Percentiles rank a stretch among this genome's conserved stretches.
These are phyloP conservation scores for Cephus nigrinus DNA, from an alignment of 2,888 invertebrate species.

Conservation along the genomic window DNA sequence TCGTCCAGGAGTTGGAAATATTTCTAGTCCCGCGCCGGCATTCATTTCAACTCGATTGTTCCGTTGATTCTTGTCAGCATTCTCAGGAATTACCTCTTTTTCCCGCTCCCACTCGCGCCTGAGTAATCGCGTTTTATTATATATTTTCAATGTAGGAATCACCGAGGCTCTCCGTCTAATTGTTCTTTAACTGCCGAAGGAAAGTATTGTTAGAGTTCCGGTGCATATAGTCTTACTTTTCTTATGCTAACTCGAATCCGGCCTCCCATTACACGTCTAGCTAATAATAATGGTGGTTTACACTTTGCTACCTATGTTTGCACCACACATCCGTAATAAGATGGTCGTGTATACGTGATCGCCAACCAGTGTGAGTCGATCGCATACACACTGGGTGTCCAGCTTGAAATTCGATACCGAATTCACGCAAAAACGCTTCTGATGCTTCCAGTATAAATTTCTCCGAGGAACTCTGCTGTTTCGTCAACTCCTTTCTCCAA, in stretches of 20 bases:
- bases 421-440: no score
- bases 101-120: no score
- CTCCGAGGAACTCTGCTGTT: no score
- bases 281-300: conserved; percentile 57
- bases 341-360: conserved; percentile 38
- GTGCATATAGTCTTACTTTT: conserved; percentile 33
- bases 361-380: conserved; percentile 36
- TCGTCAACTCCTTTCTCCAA: no score
- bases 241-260: conserved; percentile 26
- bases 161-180: conserved; percentile 35
- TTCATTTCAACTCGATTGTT: no score
- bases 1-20: no score
- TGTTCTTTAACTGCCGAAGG: conserved; percentile 31
- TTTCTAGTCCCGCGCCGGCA: no score
- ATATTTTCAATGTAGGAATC: conserved; percentile 15
- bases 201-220: conserved; percentile 37
- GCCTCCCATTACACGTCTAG: conserved; percentile 44
- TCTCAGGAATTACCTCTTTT: no score
- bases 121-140: no score
- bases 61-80: no score
- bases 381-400: conserved; percentile 44
- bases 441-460: no score
- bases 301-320: conserved; percentile 53
- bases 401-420: conserved; percentile 21
- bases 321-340: conserved; percentile 45